Base-by-base conservation (phyloP, 1,140 invertebrate genomes). In the Andrena cerasifolii region DNA sequence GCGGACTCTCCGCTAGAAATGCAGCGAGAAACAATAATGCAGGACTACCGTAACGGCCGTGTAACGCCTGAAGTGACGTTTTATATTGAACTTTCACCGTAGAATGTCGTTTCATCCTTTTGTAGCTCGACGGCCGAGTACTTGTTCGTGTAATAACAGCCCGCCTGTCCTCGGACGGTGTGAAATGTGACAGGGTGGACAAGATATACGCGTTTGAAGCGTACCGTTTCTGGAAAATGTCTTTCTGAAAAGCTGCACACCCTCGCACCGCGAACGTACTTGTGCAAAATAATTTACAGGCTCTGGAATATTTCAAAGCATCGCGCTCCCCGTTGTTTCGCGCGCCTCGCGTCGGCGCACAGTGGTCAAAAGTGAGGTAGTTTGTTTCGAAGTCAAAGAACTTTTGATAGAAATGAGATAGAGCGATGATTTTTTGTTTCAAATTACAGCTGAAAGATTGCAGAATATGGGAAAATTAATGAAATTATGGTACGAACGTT, bases 161-260 rank as follows among this genome's bases (percentile, higher is more conserved):
- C 24, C 43, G 43, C 16, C 28, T n/a, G 7, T 24, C 3, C n/a
- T 43, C 24, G 54, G 16, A 26, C 56, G 5, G 18, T 8, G 7
- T 63, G 61, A 54, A 65, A 65, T 56, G 47, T 43, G 72, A 74
- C 49, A 74, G 61, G 72, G 14, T 14, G 72, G 59, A 40, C 49
- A n/a, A 43, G 31, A 63, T 7, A 45, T 7, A 18, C 36, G 49
- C 10, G 14, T 59, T 59, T 10, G 21, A 62, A 62, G 14, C 21
- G 33, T 12, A 21, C 7, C 18, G 26, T 61, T 24, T 3, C 7
- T 6, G 47, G 58, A 16, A 51, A 51, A 62, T 33, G 58, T 62
- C 70, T 73, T 73, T 51, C 45, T 8, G 31, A 21, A 14, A 21
- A 45, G 31, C 33, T 47, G 56, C n/a, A 40, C 16, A n/a, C 47